These are phyloP conservation scores for Tanypteryx hageni DNA, from an alignment of 2,888 invertebrate species.

Conservation along the genomic window DNA sequence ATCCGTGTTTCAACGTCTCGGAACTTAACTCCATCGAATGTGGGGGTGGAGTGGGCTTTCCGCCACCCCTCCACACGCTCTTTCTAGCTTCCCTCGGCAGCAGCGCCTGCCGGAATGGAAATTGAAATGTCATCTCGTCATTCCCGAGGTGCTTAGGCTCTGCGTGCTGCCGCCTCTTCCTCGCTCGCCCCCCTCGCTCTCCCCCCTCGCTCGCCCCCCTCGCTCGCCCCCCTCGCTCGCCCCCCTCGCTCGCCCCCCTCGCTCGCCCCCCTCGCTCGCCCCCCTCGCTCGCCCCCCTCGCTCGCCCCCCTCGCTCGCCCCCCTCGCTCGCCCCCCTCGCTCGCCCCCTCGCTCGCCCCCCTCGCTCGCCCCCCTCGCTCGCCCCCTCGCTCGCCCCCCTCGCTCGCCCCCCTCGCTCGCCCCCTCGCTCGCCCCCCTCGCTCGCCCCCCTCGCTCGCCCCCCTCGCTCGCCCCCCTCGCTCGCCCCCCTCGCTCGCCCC, in stretches of 20 bases:
- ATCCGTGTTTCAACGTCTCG: too few species aligned
- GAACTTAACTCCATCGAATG: background rate
- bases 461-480: background rate
- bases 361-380: background rate
- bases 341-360: background rate
- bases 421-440: background rate
- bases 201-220: background rate
- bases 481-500: background rate
- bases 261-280: background rate
- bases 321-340: background rate
- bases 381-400: background rate
- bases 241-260: background rate
- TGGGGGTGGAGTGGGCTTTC: background rate
- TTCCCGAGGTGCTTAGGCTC: background rate
- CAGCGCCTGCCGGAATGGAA: slow-evolving; percentile 13
- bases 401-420: too few species aligned
- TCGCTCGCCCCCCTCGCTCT: background rate
- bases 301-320: background rate
- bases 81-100: background rate
- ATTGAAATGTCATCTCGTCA: slow-evolving; percentile 46
- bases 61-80: background rate
- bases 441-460: background rate
- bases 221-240: background rate
- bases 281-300: background rate
- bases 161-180: too few species aligned